Percentiles rank a stretch among this genome's conserved stretches.
Conservation (phyloP, 2,113 vertebrate genomes). For the Apus apus region DNA sequence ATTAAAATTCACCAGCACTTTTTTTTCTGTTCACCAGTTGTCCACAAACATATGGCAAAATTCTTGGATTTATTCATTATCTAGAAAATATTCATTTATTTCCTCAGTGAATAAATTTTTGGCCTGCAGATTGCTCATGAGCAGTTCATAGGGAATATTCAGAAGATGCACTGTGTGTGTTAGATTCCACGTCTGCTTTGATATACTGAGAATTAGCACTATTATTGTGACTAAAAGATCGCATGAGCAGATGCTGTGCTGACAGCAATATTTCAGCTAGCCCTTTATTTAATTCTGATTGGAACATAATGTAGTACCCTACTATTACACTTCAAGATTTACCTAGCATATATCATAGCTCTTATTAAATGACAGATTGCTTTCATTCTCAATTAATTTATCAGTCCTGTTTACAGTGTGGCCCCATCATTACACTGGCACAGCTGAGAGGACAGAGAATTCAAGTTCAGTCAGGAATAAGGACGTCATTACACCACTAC, state of each 20-base stretch:
- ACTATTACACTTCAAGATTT: neutral
- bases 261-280: conserved; percentile 63
- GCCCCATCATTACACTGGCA: neutral
- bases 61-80: conserved; percentile 47
- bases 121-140: conserved; percentile 42
- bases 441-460: neutral
- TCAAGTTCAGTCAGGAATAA: neutral
- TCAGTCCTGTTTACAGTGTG: neutral
- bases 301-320: neutral
- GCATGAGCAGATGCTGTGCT: conserved; percentile 58
- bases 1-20: conserved; percentile 30
- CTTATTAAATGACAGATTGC: neutral
- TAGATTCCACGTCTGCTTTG: conserved; percentile 38
- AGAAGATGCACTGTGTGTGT: conserved; percentile 44
- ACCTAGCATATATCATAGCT: neutral
- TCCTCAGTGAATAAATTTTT: conserved; percentile 61
- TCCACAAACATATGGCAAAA: conserved; percentile 65
- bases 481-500: neutral
- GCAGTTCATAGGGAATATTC: conserved; percentile 49
- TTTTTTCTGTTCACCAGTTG: conserved; percentile 40
- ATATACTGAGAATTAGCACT: conserved; percentile 53
- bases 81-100: conserved; percentile 64
- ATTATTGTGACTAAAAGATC: conserved; percentile 67
- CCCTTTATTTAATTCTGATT: conserved; percentile 61
- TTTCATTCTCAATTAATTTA: neutral